A percentile compares a stretch with the other conserved stretches of the same genome.
phyloP scores from a whole-genome alignment of 2,888 invertebrate species.

The Steromphala cineraria region DNA sequence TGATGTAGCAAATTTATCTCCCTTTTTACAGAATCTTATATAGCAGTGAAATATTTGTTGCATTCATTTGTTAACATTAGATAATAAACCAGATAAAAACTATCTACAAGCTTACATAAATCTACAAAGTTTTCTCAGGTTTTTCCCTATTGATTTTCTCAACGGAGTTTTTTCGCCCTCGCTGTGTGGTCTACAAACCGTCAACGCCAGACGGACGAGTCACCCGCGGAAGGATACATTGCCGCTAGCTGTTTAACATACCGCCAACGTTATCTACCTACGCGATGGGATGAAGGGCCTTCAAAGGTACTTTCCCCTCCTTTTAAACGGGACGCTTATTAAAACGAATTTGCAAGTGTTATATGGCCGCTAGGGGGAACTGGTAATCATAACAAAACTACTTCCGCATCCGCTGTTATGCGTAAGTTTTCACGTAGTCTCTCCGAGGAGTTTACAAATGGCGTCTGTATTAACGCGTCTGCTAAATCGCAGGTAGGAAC shows the following conservation, averaged over 20 bases:
- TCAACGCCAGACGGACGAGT: not conserved
- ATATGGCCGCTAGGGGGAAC: not conserved
- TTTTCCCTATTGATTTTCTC: not conserved
- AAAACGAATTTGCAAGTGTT: not conserved
- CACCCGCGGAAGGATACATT: not conserved
- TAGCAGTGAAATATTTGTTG: too few species aligned
- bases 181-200: not conserved
- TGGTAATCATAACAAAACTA: not conserved
- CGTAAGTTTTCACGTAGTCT: not conserved
- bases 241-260: not conserved
- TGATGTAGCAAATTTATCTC: too few species aligned
- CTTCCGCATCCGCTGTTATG: not conserved
- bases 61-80: too few species aligned
- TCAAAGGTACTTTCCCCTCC: not conserved
- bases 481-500: not conserved
- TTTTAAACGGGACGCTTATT: not conserved
- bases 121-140: not conserved
- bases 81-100: too few species aligned
- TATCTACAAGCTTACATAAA: not conserved
- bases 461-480: not conserved
- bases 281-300: not conserved
- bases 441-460: not conserved
- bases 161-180: not conserved
- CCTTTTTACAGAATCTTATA: too few species aligned
- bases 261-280: conserved; percentile 3